A percentile compares a stretch with the other conserved stretches of the same genome.
Evolutionary conservation across 1,140 invertebrate species (phyloP).

Genomic region (Danaus plexippus): DNA sequence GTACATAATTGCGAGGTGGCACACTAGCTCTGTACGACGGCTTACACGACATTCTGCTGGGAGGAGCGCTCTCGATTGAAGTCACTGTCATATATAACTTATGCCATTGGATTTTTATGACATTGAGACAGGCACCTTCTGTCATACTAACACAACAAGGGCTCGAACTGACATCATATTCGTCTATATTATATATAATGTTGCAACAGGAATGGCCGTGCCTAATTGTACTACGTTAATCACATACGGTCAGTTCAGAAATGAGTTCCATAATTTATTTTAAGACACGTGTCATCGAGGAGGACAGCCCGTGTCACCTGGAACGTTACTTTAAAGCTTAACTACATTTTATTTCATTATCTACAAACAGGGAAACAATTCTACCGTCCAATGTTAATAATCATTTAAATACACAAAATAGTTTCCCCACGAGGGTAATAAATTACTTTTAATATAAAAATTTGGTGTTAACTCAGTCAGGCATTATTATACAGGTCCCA

Average conservation of each 20-base stretch:
- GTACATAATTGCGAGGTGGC: conserved; percentile 62
- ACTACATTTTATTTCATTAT: conserved; percentile 13
- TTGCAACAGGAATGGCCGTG: conserved; percentile 37
- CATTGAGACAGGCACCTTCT: neutral
- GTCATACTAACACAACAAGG: conserved; percentile 12
- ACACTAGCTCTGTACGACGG: conserved; percentile 40
- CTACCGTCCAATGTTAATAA: conserved; percentile 19
- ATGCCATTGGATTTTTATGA: too few relatives aligned
- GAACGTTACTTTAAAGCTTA: conserved; percentile 17
- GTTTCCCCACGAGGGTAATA: conserved; percentile 28
- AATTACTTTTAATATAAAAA: conserved; percentile 50
- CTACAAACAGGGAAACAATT: conserved; percentile 12
- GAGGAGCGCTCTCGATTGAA: neutral
- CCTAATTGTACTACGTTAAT: conserved; percentile 45
- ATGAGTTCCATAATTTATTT: conserved; percentile 12
- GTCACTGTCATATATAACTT: too few relatives aligned
- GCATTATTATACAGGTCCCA: conserved; percentile 58
- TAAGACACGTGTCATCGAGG: conserved; percentile 4
- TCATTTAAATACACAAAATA: conserved; percentile 26
- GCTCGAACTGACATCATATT: conserved; percentile 21
- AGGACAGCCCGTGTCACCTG: neutral
- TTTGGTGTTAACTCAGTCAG: conserved; percentile 65
- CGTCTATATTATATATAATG: conserved; percentile 14
- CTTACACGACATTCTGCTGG: conserved; percentile 26
- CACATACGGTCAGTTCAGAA: conserved; percentile 18